A percentile compares a stretch with the other conserved stretches of the same genome.
phyloP scores from a whole-genome alignment of 2,113 vertebrate species.

The Zonotrichia leucophrys region DNA sequence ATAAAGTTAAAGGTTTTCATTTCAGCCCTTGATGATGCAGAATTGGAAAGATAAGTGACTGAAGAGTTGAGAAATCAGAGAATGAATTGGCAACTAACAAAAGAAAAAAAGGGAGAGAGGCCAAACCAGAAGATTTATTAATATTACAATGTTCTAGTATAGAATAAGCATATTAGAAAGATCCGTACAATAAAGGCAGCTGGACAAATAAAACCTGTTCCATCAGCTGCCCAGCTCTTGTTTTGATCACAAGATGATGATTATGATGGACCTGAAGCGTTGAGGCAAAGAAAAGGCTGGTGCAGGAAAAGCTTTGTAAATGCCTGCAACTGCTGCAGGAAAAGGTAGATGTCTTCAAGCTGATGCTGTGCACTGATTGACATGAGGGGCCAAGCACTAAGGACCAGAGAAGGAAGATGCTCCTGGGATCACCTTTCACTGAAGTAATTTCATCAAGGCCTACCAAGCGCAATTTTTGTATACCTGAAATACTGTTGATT shows the following conservation, averaged over 20 bases:
- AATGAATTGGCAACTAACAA: background rate
- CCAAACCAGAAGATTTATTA: background rate
- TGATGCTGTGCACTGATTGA: background rate
- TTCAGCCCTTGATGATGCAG: background rate
- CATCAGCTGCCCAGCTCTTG: background rate
- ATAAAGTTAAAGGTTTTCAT: background rate
- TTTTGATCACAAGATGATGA: background rate
- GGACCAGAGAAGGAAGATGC: background rate
- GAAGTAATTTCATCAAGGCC: background rate
- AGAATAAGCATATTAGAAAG: background rate
- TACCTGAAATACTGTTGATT: background rate
- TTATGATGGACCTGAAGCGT: background rate
- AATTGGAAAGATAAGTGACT: background rate
- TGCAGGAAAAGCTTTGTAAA: background rate
- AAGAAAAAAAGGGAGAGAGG: background rate
- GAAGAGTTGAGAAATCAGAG: background rate
- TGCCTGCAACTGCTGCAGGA: background rate
- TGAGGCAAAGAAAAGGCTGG: background rate
- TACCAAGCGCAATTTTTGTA: background rate
- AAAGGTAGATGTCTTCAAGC: background rate
- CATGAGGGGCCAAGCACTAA: background rate
- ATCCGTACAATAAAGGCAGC: background rate
- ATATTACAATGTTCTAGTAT: background rate
- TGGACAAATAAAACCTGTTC: background rate
- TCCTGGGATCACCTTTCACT: background rate